Evolutionary conservation across 1,140 invertebrate genomes (phyloP), one percentile per base, ranked within the genome.

Genomic region (Phocides pigmalion): DNA sequence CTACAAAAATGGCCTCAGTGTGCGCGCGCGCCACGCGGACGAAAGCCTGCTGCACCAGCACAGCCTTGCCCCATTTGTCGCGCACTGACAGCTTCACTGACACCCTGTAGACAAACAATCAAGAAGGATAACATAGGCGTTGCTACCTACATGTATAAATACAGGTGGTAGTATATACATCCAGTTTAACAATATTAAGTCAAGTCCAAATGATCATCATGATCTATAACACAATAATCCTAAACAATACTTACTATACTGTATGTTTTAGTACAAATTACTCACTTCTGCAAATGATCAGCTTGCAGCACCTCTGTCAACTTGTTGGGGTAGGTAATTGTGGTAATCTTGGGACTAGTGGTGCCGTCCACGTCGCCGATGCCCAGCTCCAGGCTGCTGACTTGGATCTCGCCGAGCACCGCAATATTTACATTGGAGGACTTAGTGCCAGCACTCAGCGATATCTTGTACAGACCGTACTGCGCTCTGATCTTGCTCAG

Each of bases 11-110:
- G 22, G 98, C 96, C 92, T 99, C 98, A 68, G 95, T 94, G 14
- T 95, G 93, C 0, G 93, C 93, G 47, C 94, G 90, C 19, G 92
- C 93, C 15, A 99, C 93, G 15, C 96, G 94, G 3, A 99, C 94
- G 91, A 99, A 99, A 0, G 97, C 96, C 92, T 99, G 98, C 88
- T 99, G 98, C 22, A 98, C 96, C 32, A 93, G 90, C 65, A 98
- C 94, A 0, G 95, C 68, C 78, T 95, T 94, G 44, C 93, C 93
- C n/a, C 91, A 87, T 70, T 95, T 94, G 85, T 98, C 97, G 59
- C 94, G 95, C 0, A 99, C 87, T 0, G 93, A 85, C 85, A 98
- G 97, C 80, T 96, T 96, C 61, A 99, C 92, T 1, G 96, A 92
- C 28, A 99, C 87, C 87, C 91, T 92, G 68, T 1, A 66, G 56